phyloP scores from a whole-genome alignment of 2,888 invertebrate genomes.

The Omphaloscelis lunosa region DNA sequence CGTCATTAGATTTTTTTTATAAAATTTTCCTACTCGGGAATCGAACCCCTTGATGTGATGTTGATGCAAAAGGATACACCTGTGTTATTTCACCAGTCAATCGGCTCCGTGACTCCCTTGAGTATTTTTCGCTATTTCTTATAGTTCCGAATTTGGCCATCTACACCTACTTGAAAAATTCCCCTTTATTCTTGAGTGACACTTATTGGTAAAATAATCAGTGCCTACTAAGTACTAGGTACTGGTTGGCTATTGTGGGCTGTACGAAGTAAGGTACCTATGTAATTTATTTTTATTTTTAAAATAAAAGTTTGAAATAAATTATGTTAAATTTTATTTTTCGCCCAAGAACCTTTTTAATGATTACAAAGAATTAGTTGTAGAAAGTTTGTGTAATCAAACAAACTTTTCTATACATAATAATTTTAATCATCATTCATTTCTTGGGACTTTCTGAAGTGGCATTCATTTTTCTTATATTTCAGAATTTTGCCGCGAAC shows the following conservation, averaged over 20 bases:
- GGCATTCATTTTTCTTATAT: constrained; percentile 79
- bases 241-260: constrained; percentile 47
- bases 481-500: constrained; percentile 78
- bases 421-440: constrained; percentile 30
- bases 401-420: not conserved
- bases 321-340: constrained; percentile 7
- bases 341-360: not conserved
- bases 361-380: too few relatives aligned
- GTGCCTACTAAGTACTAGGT: constrained; percentile 11
- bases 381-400: too few relatives aligned
- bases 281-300: constrained; percentile 73
- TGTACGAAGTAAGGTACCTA: constrained; percentile 42
- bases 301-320: constrained; percentile 62
- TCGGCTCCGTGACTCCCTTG: not conserved
- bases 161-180: not conserved
- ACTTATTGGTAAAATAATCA: constrained; percentile 23
- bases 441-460: constrained; percentile 57
- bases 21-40: not conserved
- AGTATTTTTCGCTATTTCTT: not conserved
- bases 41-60: not conserved
- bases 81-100: not conserved
- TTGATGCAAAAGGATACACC: not conserved
- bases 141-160: not conserved
- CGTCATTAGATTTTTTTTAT: not conserved
- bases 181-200: not conserved